phyloP scores from a whole-genome alignment of 1,140 invertebrate genomes.

The Macrocentrus cingulum region DNA sequence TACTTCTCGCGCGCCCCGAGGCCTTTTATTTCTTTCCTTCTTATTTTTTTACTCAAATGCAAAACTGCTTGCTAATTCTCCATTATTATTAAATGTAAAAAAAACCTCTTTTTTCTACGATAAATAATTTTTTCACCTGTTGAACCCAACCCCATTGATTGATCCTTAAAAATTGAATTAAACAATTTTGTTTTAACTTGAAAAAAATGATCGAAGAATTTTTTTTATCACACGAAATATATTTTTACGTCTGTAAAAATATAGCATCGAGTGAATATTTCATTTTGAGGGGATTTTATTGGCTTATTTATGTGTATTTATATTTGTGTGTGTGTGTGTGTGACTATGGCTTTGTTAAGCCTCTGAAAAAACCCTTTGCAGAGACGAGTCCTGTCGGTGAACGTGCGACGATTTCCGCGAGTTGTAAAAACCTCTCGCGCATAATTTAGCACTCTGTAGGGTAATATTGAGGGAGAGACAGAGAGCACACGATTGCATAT shows the following conservation, averaged over 20 bases:
- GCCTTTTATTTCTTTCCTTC: constrained; percentile 30
- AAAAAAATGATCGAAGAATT: neutral
- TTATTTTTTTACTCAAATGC: constrained; percentile 17
- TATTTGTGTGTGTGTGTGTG: neutral
- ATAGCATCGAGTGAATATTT: neutral
- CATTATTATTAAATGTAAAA: too few species aligned
- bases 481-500: neutral
- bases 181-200: too few species aligned
- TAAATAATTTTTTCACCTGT: too few species aligned
- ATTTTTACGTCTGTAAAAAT: neutral
- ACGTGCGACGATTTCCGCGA: constrained; percentile 38
- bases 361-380: neutral
- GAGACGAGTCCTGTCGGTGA: neutral
- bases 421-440: constrained; percentile 48
- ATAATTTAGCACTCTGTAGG: constrained; percentile 53
- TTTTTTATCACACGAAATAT: too few species aligned
- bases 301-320: neutral
- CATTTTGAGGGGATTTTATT: constrained; percentile 3
- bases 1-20: constrained; percentile 16
- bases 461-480: constrained; percentile 36
- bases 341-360: neutral
- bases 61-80: too few species aligned
- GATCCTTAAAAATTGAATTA: too few species aligned
- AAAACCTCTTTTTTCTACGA: too few species aligned
- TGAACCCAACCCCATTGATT: too few species aligned